Evolutionary conservation across 1,140 invertebrate genomes (phyloP), one percentile per base, ranked within the genome.

Genomic region (Drosophila arawakana): DNA sequence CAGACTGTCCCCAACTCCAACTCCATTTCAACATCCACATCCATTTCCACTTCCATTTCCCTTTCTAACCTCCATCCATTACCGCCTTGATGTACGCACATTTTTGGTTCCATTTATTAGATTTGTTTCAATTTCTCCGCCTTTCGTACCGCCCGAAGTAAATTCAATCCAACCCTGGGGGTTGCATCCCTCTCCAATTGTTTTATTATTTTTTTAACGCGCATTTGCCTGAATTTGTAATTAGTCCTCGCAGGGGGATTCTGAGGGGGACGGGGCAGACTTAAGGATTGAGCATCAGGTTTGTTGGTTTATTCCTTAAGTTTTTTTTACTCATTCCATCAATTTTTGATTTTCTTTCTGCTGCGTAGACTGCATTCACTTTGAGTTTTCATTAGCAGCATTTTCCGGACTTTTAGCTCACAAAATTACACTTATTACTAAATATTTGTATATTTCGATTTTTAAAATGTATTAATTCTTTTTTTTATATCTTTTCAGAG

Each of bases 71-170:
- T 43, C 9, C 61, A 15, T 21, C 61, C 61, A 52, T 55, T 55
- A 39, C 52, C 44, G 5, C 41, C 73, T 82, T 82, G 82, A 86
- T 86, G 83, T 82, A 89, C 84, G 84, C 84, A 89, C 84, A 89
- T 91, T 91, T 86, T 88, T 81, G 82, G 89, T 91, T 89, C 90
- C 82, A 90, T 91, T 91, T 91, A 91, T 91, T 91, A 86, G 90
- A 90, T 91, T 91, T 81, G 72, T 59, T 81, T 76, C 82, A 91
- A 79, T 83, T 88, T 88, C 71, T 30, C 25, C 25, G 3, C 6
- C 25, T 30, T 30, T 30, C 25, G 25, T 30, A 5, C 3, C 25
- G 25, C 80, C 85, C 43, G 7, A 9, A 43, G 37, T 8, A 47
- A 52, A 47, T 15, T 5, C 34, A 52, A 54, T 49, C 55, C 52